Base-by-base conservation (phyloP, 2,888 invertebrate species). In the Alloplasta piceator region DNA sequence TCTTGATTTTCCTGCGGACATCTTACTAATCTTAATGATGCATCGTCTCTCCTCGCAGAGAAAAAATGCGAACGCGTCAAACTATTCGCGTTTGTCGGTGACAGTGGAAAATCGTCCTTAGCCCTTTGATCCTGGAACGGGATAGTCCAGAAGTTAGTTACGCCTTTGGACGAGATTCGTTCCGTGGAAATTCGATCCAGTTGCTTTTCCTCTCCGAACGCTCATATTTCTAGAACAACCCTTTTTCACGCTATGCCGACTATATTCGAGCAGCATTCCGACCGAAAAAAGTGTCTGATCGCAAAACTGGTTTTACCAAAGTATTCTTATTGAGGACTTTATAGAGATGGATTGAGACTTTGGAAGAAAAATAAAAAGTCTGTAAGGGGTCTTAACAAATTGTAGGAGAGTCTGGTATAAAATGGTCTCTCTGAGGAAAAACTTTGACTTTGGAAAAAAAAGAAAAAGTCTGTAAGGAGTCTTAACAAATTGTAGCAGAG, bases 151-250 rank as follows among this genome's bases (percentile, higher is more conserved):
- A 81, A 61, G 86, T 87, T 87, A 86, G 88, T 85, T 87, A 87
- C 89, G 89, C 88, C 83, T 90, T 88, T 90, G 82, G 85, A 73
- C 26, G 26, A 70, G 86, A 91, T 91, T 91, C 86, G 90, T 91
- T 90, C 89, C 89, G 82, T 85, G 71, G 72, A 84, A 63, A 26
- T 48, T 73, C 39, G 77, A 75, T 77, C 67, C 72, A 80, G 63
- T 64, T 64, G 55, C 43, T n/a, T 50, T 46, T 50, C 14, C 4
- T n/a, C 46, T 50, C 60, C 6, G 12, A n/a, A 9, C 52, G 16
- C 63, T 72, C 38, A 16, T 72, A 60, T 78, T 48, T 75, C 43
- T 70, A 71, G 61, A 60, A 80, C 84, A 88, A 87, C 86, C 86
- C 88, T 87, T 88, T 85, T 82, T 78, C 73, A 74, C 66, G 55